A percentile compares a stretch with the other conserved stretches of the same genome.
Evolutionary conservation across 2,888 invertebrate species (phyloP).

Genomic region (Oasisia sp.): DNA sequence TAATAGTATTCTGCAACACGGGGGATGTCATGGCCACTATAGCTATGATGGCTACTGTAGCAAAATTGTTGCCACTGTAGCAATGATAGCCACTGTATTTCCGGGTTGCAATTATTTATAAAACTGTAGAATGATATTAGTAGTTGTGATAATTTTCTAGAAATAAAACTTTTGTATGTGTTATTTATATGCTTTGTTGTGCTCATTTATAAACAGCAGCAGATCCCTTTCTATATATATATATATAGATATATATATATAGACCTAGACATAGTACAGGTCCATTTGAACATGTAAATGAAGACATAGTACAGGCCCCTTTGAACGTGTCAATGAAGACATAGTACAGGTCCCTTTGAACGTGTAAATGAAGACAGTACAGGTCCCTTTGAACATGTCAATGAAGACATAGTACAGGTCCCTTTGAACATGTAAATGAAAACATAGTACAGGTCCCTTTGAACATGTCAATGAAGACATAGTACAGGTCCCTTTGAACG

Average conservation of each 20-base stretch:
- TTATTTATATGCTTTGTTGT: constrained; percentile 10
- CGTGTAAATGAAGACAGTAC: background rate
- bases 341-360: background rate
- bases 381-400: background rate
- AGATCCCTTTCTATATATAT: no score
- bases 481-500: background rate
- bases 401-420: background rate
- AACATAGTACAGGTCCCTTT: background rate
- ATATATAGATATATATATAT: background rate
- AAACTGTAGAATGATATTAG: background rate
- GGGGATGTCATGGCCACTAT: background rate
- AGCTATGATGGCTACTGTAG: background rate
- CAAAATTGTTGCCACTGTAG: background rate
- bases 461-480: background rate
- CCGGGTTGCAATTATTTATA: background rate
- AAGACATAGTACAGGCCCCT: background rate
- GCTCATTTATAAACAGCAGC: background rate
- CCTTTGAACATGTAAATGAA: background rate
- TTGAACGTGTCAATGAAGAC: background rate
- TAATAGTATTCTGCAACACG: background rate
- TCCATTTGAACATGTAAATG: background rate
- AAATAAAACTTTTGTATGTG: constrained; percentile 17
- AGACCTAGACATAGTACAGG: background rate
- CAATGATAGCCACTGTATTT: background rate
- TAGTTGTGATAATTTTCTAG: constrained; percentile 11